Base-by-base conservation (phyloP, 2,888 invertebrate genomes). In the Lasius fuliginosus region DNA sequence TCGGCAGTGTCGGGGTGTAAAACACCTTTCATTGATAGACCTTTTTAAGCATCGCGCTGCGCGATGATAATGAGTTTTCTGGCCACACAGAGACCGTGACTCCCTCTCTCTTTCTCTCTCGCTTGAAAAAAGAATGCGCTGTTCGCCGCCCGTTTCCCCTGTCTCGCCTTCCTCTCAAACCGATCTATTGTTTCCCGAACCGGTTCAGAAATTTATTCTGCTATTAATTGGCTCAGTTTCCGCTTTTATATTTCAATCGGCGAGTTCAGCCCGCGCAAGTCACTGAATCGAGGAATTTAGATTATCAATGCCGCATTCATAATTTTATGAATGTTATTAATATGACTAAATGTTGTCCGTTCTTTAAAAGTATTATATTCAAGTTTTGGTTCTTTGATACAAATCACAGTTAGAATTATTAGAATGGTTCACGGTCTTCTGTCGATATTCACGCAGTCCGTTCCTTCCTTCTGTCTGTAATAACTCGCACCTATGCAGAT, bases 401-500 rank as follows among this genome's bases (percentile, higher is more conserved):
- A 23, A 23, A 23, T 23, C 23, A 23, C 23, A 23, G 23, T 23
- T 23, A 23, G 0, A 23, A 23, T 23, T 23, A 23, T 23, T 23
- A 23, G 23, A 23, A 30, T 12, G 69, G 88, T 91, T 90, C 91
- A 89, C 85, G 87, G 91, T 82, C 91, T 89, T 88, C 88, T 86
- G 85, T 89, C 90, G 86, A 85, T 85, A 53, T 46, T 88, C 82
- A 68, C 85, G 86, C 58, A 85, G 84, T 83, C 76, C 85, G 88
- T 86, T 92, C 92, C 91, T 91, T 90, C 40, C 91, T 92, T 90
- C 40, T 90, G 90, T 83, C 91, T 90, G 92, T 93, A 93, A 94
- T 94, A 94, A 93, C 92, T 94, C 92, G 93, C 92, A 93, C 90
- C 92, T 92, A 93, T 91, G 91, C 88, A 90, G 94, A 94, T 93